These are phyloP conservation scores for Craseonycteris thonglongyai DNA, from an alignment of 2,113 vertebrate species.

Conservation along the genomic window DNA sequence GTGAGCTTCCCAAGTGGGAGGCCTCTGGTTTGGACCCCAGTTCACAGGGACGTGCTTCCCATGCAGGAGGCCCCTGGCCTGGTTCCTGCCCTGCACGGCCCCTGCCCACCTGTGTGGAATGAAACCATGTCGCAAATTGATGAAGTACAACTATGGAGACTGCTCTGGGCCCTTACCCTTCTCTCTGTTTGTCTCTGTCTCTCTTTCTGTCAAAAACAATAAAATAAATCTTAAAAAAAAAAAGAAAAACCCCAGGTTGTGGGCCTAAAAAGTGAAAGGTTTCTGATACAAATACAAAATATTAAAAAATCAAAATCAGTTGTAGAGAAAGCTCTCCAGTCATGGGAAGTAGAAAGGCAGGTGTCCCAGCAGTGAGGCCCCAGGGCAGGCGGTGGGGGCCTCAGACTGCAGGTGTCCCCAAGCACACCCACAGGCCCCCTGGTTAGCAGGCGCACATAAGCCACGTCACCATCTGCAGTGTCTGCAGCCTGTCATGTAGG, in stretches of 20 bases:
- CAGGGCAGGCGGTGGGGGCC: background rate
- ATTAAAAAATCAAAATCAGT: background rate
- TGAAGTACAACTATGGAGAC: too few species aligned
- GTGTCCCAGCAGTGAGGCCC: fast-evolving
- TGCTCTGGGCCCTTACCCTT: too few species aligned
- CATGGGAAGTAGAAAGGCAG: background rate
- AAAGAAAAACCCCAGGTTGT: background rate
- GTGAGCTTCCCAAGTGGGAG: too few species aligned
- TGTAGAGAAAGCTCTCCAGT: background rate
- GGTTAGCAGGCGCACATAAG: fast-evolving
- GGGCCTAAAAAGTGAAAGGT: background rate
- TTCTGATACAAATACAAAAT: background rate
- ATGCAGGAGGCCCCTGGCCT: too few species aligned
- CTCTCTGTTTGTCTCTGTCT: too few species aligned
- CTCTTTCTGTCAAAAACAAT: too few species aligned
- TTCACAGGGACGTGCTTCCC: too few species aligned
- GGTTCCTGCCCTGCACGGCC: too few species aligned
- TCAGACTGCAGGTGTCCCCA: background rate
- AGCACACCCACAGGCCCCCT: background rate
- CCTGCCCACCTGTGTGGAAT: too few species aligned
- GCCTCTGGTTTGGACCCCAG: too few species aligned
- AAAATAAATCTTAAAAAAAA: too few species aligned
- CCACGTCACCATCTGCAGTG: background rate
- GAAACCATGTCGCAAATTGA: too few species aligned
- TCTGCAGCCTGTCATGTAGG: background rate